phyloP scores from a whole-genome alignment of 2,113 vertebrate species.

The Lamprotornis superbus region DNA sequence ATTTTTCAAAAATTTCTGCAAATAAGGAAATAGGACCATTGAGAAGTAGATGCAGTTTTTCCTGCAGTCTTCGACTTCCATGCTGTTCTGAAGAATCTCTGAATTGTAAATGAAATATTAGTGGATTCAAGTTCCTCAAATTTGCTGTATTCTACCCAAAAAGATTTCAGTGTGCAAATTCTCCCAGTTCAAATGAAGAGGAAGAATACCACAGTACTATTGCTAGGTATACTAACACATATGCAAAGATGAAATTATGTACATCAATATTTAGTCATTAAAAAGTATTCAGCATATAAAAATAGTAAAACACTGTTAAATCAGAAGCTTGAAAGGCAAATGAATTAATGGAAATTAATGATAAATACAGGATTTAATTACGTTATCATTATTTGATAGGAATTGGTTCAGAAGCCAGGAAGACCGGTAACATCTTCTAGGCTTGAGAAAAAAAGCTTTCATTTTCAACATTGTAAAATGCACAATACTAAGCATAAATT shows the following conservation, averaged over 20 bases:
- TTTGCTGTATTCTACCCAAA: not conserved
- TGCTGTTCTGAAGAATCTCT: not conserved
- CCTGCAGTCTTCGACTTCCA: not conserved
- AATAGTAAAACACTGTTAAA: not conserved
- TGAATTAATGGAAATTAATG: not conserved
- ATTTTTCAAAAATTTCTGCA: not conserved
- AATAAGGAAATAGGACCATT: not conserved
- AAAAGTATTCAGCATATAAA: not conserved
- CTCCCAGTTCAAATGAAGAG: not conserved
- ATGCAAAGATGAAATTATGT: not conserved
- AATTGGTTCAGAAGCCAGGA: not conserved
- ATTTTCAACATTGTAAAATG: not conserved
- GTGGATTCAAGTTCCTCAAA: not conserved
- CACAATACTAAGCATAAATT: not conserved
- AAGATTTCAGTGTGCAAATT: not conserved
- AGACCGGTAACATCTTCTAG: not conserved
- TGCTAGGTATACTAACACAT: not conserved
- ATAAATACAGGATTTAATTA: not conserved
- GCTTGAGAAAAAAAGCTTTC: not conserved
- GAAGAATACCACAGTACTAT: not conserved
- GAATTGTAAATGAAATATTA: not conserved
- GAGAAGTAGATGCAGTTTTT: not conserved
- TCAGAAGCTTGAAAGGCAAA: not conserved
- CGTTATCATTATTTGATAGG: not conserved
- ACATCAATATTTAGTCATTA: not conserved